A percentile compares a stretch with the other conserved stretches of the same genome.
phyloP scores from a whole-genome alignment of 2,113 vertebrate genomes.

The Paramormyrops kingsleyae region DNA sequence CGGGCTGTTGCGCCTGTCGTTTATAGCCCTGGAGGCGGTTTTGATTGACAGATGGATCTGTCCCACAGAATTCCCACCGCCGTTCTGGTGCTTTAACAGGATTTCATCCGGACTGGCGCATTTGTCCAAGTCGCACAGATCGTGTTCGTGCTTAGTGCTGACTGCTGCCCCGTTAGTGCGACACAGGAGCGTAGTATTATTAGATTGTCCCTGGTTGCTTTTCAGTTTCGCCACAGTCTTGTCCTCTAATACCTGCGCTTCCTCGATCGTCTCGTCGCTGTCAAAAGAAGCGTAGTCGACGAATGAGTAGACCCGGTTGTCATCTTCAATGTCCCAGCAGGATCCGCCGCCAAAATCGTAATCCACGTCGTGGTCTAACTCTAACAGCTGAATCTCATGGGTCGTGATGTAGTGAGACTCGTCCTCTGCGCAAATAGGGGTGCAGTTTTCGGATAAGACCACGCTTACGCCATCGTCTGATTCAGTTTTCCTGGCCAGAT shows the following conservation, averaged over 20 bases:
- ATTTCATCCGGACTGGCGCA: slow-evolving; percentile 66
- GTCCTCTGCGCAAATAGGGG: slow-evolving; percentile 49
- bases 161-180: slow-evolving; percentile 63
- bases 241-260: slow-evolving; percentile 42
- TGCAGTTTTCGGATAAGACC: slow-evolving; percentile 44
- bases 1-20: slow-evolving; percentile 62
- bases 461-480: slow-evolving; percentile 51
- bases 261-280: slow-evolving; percentile 72
- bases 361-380: slow-evolving; percentile 84
- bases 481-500: slow-evolving; percentile 58
- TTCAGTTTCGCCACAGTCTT: slow-evolving; percentile 34
- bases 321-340: slow-evolving; percentile 87
- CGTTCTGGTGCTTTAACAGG: slow-evolving; percentile 49
- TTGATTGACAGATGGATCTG: slow-evolving; percentile 83
- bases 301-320: slow-evolving; percentile 88
- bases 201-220: slow-evolving; percentile 47
- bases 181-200: slow-evolving; percentile 31
- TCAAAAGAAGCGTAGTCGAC: slow-evolving; percentile 90
- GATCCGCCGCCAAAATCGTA: slow-evolving; percentile 78
- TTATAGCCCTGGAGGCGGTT: slow-evolving; percentile 73
- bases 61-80: slow-evolving; percentile 51
- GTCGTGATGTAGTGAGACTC: slow-evolving; percentile 93
- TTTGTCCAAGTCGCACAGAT: slow-evolving; percentile 62
- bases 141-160: slow-evolving; percentile 71
- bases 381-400: slow-evolving; percentile 91